Evolutionary conservation across 2,113 vertebrate species (phyloP), one percentile per base, ranked within the genome.

Genomic region (Cervus canadensis): DNA sequence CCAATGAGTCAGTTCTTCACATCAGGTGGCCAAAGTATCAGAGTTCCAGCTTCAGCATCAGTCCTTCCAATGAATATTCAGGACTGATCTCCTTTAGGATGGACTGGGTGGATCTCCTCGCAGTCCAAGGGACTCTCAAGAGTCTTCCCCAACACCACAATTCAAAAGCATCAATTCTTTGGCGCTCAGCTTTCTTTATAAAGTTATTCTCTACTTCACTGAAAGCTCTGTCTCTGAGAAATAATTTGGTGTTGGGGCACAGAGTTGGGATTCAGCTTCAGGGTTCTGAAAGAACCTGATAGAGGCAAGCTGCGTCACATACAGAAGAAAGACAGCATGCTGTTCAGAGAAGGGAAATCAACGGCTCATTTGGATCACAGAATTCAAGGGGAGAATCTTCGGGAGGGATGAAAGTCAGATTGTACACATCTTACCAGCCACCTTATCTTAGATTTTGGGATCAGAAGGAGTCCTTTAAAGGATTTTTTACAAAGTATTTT

Each of bases 321-420:
- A 30, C 17, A 48, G 10, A 40, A 40, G 28, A 78, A 57, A 81
- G n/a, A n/a, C 1, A 85, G 3, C 1, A 5, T 0, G 0, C 33
- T 71, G 2, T 30, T 21, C 15, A 33, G 28, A 19, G 26, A 84
- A 54, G 19, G 28, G 48, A 45, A 33, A 74, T 48, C 33, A 19
- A 25, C 23, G 19, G 11, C 62, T 43, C 16, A 64, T 7, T 3
- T 56, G 50, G 4, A 56, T 52, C 33, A 7, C 0, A 26, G 28
- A 71, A 30, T 87, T 60, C 36, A 92, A 71, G 43, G 54, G 25
- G 56, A 57, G 25, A 28, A 54, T 1, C 33, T 23, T 10, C 3
- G 25, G 14, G 4, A 33, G 19, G 16, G 52, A 11, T 15, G 13
- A 10, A 7, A 8, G 3, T 56, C 3, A 7, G 7, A 16, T 1